Evolutionary conservation across 64 coral and sea anemone genomes (phyloP).

Genomic region (Montipora cactus): DNA sequence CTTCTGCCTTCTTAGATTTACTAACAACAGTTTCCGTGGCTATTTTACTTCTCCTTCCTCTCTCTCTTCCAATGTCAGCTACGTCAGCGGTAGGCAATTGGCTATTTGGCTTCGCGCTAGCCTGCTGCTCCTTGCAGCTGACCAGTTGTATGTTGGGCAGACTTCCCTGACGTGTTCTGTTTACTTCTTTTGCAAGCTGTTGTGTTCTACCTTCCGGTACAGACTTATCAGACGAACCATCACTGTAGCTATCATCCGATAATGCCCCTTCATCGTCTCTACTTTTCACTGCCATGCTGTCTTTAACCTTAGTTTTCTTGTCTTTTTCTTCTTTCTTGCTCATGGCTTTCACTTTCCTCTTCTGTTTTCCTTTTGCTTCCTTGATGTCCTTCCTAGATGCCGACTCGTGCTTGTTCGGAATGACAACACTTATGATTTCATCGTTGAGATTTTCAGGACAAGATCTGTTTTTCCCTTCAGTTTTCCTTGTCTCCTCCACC

Average conservation of each 20-base stretch:
- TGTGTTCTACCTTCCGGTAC: slow-evolving; percentile 65
- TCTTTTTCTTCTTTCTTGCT: slow-evolving; percentile 76
- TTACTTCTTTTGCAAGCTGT: slow-evolving; percentile 62
- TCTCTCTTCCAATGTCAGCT: slow-evolving; percentile 2
- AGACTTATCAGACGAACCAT: slow-evolving; percentile 72
- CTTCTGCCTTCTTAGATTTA: slow-evolving; percentile 47
- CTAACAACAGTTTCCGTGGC: background rate
- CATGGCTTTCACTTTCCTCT: slow-evolving; percentile 77
- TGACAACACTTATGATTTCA: slow-evolving; percentile 51
- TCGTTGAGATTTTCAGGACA: slow-evolving; percentile 59
- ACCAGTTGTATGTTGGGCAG: slow-evolving; percentile 42
- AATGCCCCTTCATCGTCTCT: slow-evolving; percentile 59
- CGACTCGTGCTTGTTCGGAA: slow-evolving; percentile 33
- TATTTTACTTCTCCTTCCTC: slow-evolving; percentile 25
- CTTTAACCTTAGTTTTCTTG: slow-evolving; percentile 54
- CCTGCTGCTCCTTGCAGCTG: background rate
- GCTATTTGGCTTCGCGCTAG: slow-evolving; percentile 4
- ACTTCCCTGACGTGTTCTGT: slow-evolving; percentile 58
- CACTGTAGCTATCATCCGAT: slow-evolving; percentile 85
- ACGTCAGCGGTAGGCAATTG: background rate
- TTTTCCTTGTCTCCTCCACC: background rate
- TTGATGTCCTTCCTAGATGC: slow-evolving; percentile 42
- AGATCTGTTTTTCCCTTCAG: background rate
- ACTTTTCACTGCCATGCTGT: slow-evolving; percentile 11
- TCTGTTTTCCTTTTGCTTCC: slow-evolving; percentile 81